These are phyloP conservation scores for Oreohelix idahoensis DNA, from an alignment of 1,140 invertebrate species.

Conservation along the genomic window DNA sequence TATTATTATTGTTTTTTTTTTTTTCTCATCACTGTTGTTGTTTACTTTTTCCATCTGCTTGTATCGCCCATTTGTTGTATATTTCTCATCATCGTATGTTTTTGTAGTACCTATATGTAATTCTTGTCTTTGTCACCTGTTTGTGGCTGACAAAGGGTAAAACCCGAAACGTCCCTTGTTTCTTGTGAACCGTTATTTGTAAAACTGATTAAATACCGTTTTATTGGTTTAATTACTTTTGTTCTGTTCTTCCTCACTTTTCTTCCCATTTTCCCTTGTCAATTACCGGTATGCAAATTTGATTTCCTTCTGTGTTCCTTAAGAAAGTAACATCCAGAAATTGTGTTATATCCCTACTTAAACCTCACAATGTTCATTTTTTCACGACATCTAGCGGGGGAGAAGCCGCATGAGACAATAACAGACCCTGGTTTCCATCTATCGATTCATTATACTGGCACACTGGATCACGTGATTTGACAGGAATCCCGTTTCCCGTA, in stretches of 20 bases:
- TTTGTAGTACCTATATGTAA: too few species aligned
- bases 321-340: background rate
- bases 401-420: background rate
- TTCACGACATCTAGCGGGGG: background rate
- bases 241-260: background rate
- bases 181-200: too few species aligned
- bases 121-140: too few species aligned
- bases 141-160: too few species aligned
- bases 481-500: slow-evolving; percentile 13
- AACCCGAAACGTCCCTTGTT: too few species aligned
- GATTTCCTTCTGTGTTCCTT: background rate
- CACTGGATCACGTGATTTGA: slow-evolving; percentile 17
- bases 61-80: too few species aligned
- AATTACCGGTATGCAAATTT: background rate
- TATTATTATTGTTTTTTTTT: too few species aligned
- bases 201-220: too few species aligned
- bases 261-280: background rate
- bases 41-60: too few species aligned
- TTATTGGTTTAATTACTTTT: background rate
- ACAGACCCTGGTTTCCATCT: slow-evolving; percentile 12
- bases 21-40: too few species aligned
- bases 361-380: slow-evolving; percentile 14
- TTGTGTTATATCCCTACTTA: background rate
- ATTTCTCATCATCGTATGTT: too few species aligned
- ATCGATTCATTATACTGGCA: background rate